Evolutionary conservation across 2,888 invertebrate species (phyloP).

Genomic region (Fragum fragum): DNA sequence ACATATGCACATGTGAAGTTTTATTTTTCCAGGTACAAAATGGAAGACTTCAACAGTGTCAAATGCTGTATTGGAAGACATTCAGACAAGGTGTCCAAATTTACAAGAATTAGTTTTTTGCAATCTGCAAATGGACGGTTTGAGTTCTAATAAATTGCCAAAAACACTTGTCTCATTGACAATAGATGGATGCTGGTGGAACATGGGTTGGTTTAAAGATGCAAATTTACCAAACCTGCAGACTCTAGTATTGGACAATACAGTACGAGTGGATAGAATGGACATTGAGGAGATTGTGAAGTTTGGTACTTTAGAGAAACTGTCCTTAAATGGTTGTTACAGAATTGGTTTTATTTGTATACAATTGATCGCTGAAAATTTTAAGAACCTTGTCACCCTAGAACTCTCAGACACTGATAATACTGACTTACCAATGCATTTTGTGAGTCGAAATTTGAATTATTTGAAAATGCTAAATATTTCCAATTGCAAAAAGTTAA

Average conservation of each 20-base stretch:
- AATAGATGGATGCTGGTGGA: constrained; percentile 72
- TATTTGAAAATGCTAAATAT: constrained; percentile 68
- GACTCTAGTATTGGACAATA: constrained; percentile 67
- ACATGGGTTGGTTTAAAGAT: constrained; percentile 75
- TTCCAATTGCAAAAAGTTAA: constrained; percentile 59
- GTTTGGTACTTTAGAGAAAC: constrained; percentile 61
- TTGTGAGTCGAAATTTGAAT: constrained; percentile 69
- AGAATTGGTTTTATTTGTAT: constrained; percentile 70
- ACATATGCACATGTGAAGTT: too few relatives aligned
- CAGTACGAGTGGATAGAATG: constrained; percentile 70
- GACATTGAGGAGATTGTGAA: constrained; percentile 71
- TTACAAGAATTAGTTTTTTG: constrained; percentile 71
- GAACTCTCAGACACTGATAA: constrained; percentile 63
- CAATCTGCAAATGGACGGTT: constrained; percentile 68
- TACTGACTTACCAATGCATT: constrained; percentile 76
- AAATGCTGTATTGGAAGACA: constrained; percentile 79
- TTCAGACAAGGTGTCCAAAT: constrained; percentile 79
- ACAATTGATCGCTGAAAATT: constrained; percentile 63
- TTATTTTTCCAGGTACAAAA: constrained; percentile 58
- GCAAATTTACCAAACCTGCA: constrained; percentile 68
- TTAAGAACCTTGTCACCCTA: constrained; percentile 63
- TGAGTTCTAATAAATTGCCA: constrained; percentile 71
- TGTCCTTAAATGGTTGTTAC: constrained; percentile 76
- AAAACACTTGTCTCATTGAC: constrained; percentile 64
- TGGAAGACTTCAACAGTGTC: constrained; percentile 76